Conservation (phyloP, 2,888 invertebrate genomes). For the Ceraclea dissimilis region DNA sequence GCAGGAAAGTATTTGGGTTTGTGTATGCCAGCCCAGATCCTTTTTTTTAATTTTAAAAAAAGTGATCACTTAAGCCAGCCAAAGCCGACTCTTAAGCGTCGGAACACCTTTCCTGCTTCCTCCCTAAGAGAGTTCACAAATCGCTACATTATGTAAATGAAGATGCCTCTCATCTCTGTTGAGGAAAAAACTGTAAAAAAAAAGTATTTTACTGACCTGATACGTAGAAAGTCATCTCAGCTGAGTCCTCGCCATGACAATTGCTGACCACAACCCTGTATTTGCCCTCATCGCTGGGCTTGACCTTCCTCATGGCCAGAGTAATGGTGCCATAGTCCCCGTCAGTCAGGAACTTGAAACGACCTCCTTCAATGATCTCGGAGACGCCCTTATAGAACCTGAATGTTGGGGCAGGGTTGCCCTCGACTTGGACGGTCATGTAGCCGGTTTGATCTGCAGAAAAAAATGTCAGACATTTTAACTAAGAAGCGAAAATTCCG, state of each 20-base stretch:
- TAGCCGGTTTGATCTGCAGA: constrained; percentile 81
- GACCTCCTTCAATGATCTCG: constrained; percentile 90
- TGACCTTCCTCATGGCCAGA: constrained; percentile 91
- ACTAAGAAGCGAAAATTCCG: neutral
- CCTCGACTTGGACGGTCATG: constrained; percentile 88
- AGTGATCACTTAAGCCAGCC: no score
- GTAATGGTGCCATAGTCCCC: constrained; percentile 88
- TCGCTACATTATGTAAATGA: no score
- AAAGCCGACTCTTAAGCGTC: no score
- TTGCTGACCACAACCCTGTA: constrained; percentile 91
- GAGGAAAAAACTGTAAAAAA: no score
- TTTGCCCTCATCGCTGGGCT: constrained; percentile 94
- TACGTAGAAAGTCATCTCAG: constrained; percentile 93
- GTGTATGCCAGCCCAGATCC: no score
- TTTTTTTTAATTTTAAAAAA: no score
- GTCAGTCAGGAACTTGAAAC: constrained; percentile 92
- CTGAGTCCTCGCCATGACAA: constrained; percentile 90
- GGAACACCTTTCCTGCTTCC: no score
- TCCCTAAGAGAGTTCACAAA: no score
- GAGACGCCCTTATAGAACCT: constrained; percentile 92
- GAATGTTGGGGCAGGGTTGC: constrained; percentile 90
- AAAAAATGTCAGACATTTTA: neutral
- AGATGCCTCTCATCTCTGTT: no score
- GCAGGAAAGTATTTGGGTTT: no score
- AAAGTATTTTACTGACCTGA: no score